These are phyloP conservation scores for Sebastes melanostomus DNA, from an alignment of 2,797 vertebrate species.

Conservation along the genomic window DNA sequence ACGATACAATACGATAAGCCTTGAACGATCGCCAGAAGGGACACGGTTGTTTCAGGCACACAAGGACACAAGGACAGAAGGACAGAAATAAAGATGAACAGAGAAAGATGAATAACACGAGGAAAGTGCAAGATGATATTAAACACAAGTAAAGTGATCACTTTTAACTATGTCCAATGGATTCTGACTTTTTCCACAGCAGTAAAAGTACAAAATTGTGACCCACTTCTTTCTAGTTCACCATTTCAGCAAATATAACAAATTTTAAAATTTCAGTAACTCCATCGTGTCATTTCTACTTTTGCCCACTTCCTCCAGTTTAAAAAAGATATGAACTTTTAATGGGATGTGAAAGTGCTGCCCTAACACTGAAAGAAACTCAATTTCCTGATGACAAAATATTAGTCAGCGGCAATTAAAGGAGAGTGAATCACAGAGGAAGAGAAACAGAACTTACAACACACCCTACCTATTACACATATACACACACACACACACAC, in stretches of 20 bases:
- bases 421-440: background rate
- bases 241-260: background rate
- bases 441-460: background rate
- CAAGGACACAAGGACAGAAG: background rate
- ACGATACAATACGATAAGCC: background rate
- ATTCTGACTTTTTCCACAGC: background rate
- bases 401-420: slow-evolving; percentile 3
- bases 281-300: background rate
- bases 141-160: background rate
- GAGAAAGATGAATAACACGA: background rate
- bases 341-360: slow-evolving; percentile 25
- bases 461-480: background rate
- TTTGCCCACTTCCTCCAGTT: background rate
- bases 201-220: background rate
- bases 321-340: background rate
- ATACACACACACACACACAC: background rate
- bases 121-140: background rate
- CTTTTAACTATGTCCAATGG: background rate
- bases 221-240: background rate
- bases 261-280: background rate
- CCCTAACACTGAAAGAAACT: background rate
- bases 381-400: background rate
- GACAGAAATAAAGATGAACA: background rate
- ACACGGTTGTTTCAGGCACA: too few relatives aligned
- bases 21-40: background rate